Base-by-base conservation (phyloP, 2,113 vertebrate species). In the Propithecus coquereli region DNA sequence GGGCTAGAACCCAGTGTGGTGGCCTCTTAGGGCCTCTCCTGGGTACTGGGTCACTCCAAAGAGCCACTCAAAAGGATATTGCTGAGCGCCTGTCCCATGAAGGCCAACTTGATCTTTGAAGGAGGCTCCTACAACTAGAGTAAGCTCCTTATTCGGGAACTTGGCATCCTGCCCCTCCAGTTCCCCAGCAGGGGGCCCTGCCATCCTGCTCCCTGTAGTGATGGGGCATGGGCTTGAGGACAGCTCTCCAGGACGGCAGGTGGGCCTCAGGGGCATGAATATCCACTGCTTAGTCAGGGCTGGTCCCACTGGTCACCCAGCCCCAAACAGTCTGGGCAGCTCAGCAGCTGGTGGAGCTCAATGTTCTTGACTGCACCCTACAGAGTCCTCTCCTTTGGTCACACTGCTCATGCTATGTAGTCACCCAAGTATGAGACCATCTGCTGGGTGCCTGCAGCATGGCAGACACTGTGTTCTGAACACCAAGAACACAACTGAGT, bases 371-470 rank as follows among this genome's bases (percentile, higher is more conserved):
- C 47, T 45, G 5, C 3, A 10, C n/a, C 9, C 27, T 20, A 7
- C 32, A 18, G 22, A 34, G 40, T 11, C 47, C 79, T 90, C 61
- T 12, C 68, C 82, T 43, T 43, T 16, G 20, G 17, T 40, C 27
- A 8, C 9, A 25, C 16, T 20, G 34, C 68, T 73, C 1, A 0
- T 16, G 25, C 43, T 13, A 0, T 22, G 16, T 43, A 0, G 27
- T 70, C 20, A 32, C 18, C 23, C 50, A 45, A 25, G 65, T 14
- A 10, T 63, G 43, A n/a, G n/a, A 12, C 52, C 43, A 43, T 52
- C 90, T 82, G n/a, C 52, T 61, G 16, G 30, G 54, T 1, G 25
- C 32, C 65, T 30, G 20, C 2, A 9, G 3, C 32, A 9, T 71
- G 65, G 61, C 20, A 77, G 27, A 45, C 1, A 37, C 54, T 37